Percentiles rank a stretch among this genome's conserved stretches.
Conservation (phyloP, 2,113 vertebrate species). For the Leiothrix lutea region DNA sequence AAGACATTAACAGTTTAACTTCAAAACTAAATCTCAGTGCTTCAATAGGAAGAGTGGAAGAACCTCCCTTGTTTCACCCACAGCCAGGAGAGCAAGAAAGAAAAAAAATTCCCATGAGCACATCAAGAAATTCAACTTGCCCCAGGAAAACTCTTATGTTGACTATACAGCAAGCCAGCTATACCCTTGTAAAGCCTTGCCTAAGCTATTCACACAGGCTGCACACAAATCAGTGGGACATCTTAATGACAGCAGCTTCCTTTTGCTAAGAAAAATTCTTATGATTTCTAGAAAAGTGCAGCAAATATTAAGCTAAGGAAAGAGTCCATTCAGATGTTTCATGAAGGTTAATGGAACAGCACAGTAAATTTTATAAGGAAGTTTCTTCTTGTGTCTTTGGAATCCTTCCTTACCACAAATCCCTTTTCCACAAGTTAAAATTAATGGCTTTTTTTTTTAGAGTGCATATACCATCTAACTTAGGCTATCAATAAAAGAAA, state of each 20-base stretch:
- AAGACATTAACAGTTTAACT: neutral
- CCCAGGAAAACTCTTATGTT: neutral
- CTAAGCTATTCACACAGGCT: neutral
- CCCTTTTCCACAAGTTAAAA: neutral
- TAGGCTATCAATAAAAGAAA: neutral
- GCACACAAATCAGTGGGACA: neutral
- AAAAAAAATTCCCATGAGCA: neutral
- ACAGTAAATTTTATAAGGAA: neutral
- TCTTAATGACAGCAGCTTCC: neutral
- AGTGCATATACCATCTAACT: neutral
- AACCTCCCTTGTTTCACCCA: neutral
- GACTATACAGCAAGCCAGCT: neutral
- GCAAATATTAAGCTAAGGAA: neutral
- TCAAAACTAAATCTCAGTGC: neutral
- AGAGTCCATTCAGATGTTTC: neutral
- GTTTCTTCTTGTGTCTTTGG: neutral
- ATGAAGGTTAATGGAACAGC: neutral
- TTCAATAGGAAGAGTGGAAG: neutral
- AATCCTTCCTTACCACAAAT: neutral
- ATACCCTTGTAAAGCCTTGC: neutral
- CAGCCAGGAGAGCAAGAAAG: neutral
- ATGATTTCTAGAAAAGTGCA: neutral
- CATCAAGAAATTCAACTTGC: neutral
- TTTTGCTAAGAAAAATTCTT: neutral
- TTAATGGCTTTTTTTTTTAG: neutral